A percentile compares a stretch with the other conserved stretches of the same genome.
phyloP scores from a whole-genome alignment of 2,888 invertebrate genomes.

The Drosophila meridionalis region DNA sequence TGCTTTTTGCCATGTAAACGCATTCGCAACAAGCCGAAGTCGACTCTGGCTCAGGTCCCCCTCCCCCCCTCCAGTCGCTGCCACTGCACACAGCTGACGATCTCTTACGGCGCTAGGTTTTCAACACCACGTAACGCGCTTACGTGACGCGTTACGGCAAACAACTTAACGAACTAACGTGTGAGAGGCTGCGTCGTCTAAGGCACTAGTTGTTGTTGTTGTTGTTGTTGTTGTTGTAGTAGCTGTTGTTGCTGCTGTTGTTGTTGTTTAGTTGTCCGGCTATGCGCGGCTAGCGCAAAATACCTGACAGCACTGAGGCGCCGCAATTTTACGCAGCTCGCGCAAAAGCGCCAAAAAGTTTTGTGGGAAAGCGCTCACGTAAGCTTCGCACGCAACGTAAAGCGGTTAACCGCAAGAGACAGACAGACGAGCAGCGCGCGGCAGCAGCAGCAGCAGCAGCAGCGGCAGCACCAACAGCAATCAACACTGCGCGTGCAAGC shows the following conservation, averaged over 20 bases:
- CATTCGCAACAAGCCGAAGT: constrained; percentile 72
- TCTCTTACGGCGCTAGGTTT: constrained; percentile 67
- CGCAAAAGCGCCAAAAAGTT: constrained; percentile 57
- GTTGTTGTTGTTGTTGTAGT: constrained; percentile 1
- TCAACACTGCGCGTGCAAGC: constrained; percentile 38
- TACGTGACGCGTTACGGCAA: constrained; percentile 54
- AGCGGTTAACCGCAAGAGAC: constrained; percentile 74
- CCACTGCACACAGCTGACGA: constrained; percentile 64
- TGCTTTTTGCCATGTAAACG: constrained; percentile 81
- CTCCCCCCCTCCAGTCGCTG: not conserved
- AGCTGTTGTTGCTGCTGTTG: constrained; percentile 10
- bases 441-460: constrained; percentile 13
- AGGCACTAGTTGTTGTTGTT: constrained; percentile 46
- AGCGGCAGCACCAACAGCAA: not conserved
- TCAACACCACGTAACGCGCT: constrained; percentile 67
- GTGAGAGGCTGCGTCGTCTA: constrained; percentile 41
- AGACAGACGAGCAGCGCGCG: constrained; percentile 35
- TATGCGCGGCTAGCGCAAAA: constrained; percentile 64
- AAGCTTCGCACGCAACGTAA: constrained; percentile 64
- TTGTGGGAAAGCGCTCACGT: constrained; percentile 48
- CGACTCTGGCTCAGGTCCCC: constrained; percentile 1
- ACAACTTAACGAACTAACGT: constrained; percentile 60
- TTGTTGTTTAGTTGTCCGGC: constrained; percentile 48
- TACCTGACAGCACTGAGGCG: constrained; percentile 68
- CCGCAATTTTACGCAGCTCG: constrained; percentile 48